phyloP scores from a whole-genome alignment of 2,888 invertebrate species.

The Halictus quadricinctus region DNA sequence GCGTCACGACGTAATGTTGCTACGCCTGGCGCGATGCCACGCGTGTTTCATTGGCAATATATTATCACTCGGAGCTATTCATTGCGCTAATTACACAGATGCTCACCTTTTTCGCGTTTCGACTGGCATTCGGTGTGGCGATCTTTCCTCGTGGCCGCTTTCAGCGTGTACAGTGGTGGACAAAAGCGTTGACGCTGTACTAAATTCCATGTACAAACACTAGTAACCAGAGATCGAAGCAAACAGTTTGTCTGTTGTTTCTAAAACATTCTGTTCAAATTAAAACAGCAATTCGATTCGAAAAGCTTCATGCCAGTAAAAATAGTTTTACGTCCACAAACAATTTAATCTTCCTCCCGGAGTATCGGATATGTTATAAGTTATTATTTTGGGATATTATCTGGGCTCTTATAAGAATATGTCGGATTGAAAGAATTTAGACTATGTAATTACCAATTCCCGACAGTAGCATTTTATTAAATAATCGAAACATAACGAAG shows the following conservation, averaged over 20 bases:
- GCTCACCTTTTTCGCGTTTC: conserved; percentile 1
- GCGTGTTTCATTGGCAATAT: conserved; percentile 38
- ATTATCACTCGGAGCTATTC: conserved; percentile 36
- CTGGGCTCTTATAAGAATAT: too few species aligned
- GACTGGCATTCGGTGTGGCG: not conserved
- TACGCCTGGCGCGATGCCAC: conserved; percentile 28
- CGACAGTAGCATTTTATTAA: not conserved
- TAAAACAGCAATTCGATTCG: not conserved
- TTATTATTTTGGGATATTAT: not conserved
- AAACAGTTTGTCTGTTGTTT: not conserved
- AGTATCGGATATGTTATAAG: not conserved
- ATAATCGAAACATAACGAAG: not conserved
- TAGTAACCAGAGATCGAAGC: not conserved
- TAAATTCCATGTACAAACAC: not conserved
- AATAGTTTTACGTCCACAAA: not conserved
- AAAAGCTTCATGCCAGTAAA: not conserved
- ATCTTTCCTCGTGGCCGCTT: not conserved
- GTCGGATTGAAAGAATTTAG: not conserved
- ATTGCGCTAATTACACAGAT: conserved; percentile 43
- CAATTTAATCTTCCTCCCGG: not conserved
- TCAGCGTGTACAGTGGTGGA: not conserved
- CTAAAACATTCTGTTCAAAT: not conserved
- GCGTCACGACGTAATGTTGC: conserved; percentile 27
- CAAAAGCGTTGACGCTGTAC: not conserved
- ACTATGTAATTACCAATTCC: not conserved